A percentile compares a stretch with the other conserved stretches of the same genome.
phyloP scores from a whole-genome alignment of 2,113 vertebrate species.

The Phalacrocorax brasilianus region DNA sequence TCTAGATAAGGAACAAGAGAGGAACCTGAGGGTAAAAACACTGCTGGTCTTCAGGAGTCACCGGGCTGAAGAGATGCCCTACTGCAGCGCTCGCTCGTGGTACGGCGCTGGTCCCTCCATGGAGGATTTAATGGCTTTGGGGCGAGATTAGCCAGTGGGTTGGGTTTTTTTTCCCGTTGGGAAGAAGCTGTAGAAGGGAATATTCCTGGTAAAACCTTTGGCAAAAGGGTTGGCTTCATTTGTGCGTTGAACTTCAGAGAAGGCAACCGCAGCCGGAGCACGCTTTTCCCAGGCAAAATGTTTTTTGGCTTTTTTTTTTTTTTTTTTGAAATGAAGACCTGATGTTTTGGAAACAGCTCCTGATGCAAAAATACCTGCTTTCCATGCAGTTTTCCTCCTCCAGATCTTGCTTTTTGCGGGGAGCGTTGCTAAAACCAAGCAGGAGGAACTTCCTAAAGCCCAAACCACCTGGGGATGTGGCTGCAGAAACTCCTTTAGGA shows the following conservation, averaged over 20 bases:
- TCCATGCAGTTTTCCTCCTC: accelerated
- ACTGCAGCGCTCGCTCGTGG: accelerated
- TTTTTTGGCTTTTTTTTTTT: not conserved
- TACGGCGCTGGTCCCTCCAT: accelerated
- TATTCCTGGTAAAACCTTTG: not conserved
- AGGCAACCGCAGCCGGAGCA: not conserved
- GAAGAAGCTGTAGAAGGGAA: not conserved
- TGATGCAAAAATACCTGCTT: not conserved
- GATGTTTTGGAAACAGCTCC: not conserved
- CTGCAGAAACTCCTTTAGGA: not conserved
- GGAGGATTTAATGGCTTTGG: not conserved
- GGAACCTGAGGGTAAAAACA: not conserved
- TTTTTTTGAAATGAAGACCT: not conserved
- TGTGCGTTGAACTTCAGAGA: not conserved
- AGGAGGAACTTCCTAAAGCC: not conserved
- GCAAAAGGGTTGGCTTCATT: not conserved
- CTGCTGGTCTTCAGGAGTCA: not conserved
- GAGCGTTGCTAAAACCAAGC: not conserved
- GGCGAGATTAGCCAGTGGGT: not conserved
- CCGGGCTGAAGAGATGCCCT: not conserved
- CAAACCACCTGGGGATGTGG: not conserved
- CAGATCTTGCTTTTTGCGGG: accelerated
- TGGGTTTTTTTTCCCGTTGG: no score
- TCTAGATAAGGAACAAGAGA: not conserved
- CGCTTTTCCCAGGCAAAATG: not conserved